Percentiles rank a stretch among this genome's conserved stretches.
Conservation (phyloP, 2,888 invertebrate species). For the Sepiola atlantica region DNA sequence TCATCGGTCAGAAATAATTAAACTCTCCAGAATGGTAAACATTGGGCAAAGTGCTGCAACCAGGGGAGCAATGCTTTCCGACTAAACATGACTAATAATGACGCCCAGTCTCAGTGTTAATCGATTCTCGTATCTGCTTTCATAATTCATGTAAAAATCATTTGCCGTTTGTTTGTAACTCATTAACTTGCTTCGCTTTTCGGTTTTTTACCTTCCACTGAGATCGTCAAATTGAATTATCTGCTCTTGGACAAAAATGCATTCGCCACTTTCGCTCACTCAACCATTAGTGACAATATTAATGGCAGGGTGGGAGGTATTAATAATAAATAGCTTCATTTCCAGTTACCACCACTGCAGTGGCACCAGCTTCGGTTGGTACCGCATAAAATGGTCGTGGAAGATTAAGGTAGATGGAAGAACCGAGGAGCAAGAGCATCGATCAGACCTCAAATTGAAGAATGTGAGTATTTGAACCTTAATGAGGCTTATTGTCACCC, state of each 20-base stretch:
- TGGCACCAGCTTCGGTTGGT: too few species aligned
- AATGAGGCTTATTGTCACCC: too few species aligned
- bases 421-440: too few species aligned
- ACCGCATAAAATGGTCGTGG: too few species aligned
- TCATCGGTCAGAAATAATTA: background rate
- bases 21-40: background rate
- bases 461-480: too few species aligned
- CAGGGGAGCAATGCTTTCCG: background rate
- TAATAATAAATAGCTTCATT: too few species aligned
- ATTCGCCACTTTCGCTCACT: background rate
- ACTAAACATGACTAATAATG: background rate
- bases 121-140: background rate
- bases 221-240: background rate
- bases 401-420: too few species aligned
- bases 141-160: background rate
- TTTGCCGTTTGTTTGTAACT: background rate
- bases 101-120: background rate
- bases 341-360: too few species aligned
- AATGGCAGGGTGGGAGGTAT: too few species aligned
- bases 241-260: background rate
- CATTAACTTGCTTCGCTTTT: background rate
- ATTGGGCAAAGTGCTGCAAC: background rate
- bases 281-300: too few species aligned
- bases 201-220: background rate
- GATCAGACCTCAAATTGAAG: too few species aligned